Base-by-base conservation (phyloP, 2,888 invertebrate species). In the Macrophya alboannulata region DNA sequence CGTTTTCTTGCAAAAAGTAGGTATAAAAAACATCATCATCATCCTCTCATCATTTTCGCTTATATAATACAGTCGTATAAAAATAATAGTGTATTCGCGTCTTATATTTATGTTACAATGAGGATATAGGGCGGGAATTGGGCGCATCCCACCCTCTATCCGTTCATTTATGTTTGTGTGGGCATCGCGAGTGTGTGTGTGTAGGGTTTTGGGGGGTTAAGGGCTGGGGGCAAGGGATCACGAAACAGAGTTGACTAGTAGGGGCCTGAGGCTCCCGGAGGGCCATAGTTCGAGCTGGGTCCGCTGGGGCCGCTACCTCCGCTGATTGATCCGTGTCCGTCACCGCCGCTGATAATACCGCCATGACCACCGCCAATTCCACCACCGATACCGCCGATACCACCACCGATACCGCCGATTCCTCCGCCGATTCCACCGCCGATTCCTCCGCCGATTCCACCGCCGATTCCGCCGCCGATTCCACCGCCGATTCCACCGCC, bases 201-300 rank as follows among this genome's bases (percentile, higher is more conserved):
- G 48, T 65, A 21, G 85, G 68, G 40, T 62, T 86, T 59, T 83
- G 85, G 85, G 79, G 85, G 84, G 86, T 87, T 87, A 87, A 87
- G 86, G 88, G 88, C 87, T 62, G 40, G 88, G 88, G 84, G 86
- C 68, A 59, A 74, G 86, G 87, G 86, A 88, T 88, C 89, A 87
- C 87, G 87, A 86, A 88, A 87, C 88, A 87, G 86, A 89, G 90
- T 92, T 93, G 93, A 93, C 93, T 95, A 95, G 93, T 96, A 96
- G 88, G 96, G 96, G 92, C 96, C 96, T 91, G 96, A 96, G 91
- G 95, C 95, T 87, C 95, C 95, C 91, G 96, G 96, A 91, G 96
- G 95, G 87, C 96, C 96, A 94, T 96, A 96, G 88, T 94, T 95
- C 90, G 95, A 92, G 94, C 95, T 95, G 91, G 95, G 95, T 84